A percentile compares a stretch with the other conserved stretches of the same genome.
These are phyloP conservation scores for Hirtodrosophila confusa DNA, from an alignment of 2,888 invertebrate species.

Conservation along the genomic window DNA sequence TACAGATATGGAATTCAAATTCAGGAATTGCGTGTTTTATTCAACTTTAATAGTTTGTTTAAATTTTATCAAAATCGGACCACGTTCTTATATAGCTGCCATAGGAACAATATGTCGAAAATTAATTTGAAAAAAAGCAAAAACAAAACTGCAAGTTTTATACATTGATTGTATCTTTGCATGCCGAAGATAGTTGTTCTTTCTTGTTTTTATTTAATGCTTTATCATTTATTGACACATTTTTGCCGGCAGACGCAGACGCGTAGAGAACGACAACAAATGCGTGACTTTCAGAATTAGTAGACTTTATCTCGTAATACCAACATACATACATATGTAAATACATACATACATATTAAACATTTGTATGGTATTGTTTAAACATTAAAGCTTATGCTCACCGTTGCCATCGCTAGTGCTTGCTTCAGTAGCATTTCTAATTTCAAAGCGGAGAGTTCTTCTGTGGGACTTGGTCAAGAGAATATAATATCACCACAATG, in stretches of 20 bases:
- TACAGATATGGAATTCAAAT: too few species aligned
- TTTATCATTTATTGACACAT: slow-evolving; percentile 8
- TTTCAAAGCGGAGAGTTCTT: slow-evolving; percentile 38
- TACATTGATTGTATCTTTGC: too few species aligned
- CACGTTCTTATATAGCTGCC: too few species aligned
- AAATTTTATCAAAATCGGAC: too few species aligned
- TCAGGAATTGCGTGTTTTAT: too few species aligned
- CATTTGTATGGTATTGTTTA: slow-evolving; percentile 3
- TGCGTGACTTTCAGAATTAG: slow-evolving; percentile 16
- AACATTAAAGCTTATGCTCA: slow-evolving; percentile 9
- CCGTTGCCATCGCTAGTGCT: slow-evolving; percentile 26
- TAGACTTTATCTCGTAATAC: slow-evolving; percentile 6
- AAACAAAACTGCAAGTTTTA: too few species aligned
- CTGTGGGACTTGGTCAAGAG: not conserved
- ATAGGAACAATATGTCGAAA: too few species aligned
- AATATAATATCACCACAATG: slow-evolving; percentile 19
- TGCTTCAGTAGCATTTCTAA: slow-evolving; percentile 53
- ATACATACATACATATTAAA: not conserved
- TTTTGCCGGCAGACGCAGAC: slow-evolving; percentile 28
- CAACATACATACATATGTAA: slow-evolving; percentile 1
- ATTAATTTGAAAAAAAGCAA: too few species aligned
- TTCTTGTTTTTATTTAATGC: too few species aligned
- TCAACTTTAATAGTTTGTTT: too few species aligned
- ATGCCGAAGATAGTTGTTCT: too few species aligned
- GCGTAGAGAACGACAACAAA: slow-evolving; percentile 58